These are phyloP conservation scores for Micromesistius poutassou DNA, from an alignment of 2,797 vertebrate species.

Conservation along the genomic window DNA sequence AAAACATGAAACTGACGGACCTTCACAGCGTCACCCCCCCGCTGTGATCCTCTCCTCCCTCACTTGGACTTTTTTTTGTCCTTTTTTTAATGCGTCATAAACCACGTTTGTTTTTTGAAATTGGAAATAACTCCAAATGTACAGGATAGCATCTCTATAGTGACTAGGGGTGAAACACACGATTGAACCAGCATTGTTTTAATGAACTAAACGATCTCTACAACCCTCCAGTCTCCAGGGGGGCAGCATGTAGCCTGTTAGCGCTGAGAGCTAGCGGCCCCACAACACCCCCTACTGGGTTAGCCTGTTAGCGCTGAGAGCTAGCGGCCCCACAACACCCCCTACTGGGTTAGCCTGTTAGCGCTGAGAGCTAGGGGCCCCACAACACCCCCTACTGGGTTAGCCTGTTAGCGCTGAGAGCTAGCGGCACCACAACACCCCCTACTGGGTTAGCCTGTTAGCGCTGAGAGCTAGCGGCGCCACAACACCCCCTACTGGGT, in stretches of 20 bases:
- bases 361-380: constrained; percentile 13
- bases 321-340: constrained; percentile 5
- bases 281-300: constrained; percentile 9
- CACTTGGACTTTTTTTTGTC: constrained; percentile 24
- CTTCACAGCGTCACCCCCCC: constrained; percentile 67
- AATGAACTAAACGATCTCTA: constrained; percentile 21
- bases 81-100: constrained; percentile 32
- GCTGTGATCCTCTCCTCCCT: constrained; percentile 56
- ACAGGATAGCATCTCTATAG: constrained; percentile 12
- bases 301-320: background rate
- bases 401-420: background rate
- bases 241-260: too few relatives aligned
- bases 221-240: constrained; percentile 25
- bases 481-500: background rate
- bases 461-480: background rate
- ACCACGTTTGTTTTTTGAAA: constrained; percentile 54
- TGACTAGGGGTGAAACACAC: constrained; percentile 27
- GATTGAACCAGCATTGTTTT: constrained; percentile 29
- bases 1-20: constrained; percentile 65
- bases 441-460: background rate
- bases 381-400: background rate
- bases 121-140: constrained; percentile 23
- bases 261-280: constrained; percentile 16
- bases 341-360: background rate
- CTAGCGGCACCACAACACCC: constrained; percentile 1